phyloP scores from a whole-genome alignment of 2,113 vertebrate species.

The Planiliza haematocheilus region DNA sequence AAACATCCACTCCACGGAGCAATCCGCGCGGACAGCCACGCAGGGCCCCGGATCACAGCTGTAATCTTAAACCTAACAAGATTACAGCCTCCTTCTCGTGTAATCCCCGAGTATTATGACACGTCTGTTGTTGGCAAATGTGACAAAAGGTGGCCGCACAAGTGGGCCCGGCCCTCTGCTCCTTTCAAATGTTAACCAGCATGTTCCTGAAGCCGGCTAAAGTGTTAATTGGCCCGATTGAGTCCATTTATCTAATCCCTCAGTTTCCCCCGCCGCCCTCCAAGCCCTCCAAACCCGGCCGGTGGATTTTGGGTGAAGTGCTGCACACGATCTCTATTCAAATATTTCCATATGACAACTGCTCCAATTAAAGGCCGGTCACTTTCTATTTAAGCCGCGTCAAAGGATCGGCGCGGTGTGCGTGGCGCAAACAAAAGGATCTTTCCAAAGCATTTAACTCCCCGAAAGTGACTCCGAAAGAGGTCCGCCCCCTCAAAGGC shows the following conservation, averaged over 20 bases:
- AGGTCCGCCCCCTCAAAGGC: conserved; percentile 88
- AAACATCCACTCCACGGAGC: conserved; percentile 20
- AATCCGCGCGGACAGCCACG: too few relatives aligned
- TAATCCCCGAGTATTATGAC: conserved; percentile 79
- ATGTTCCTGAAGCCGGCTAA: conserved; percentile 70
- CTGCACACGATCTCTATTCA: conserved; percentile 83
- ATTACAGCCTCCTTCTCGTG: conserved; percentile 67
- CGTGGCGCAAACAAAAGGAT: conserved; percentile 90
- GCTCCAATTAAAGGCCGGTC: conserved; percentile 85
- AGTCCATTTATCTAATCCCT: conserved; percentile 86
- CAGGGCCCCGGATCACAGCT: not conserved
- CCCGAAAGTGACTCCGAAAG: conserved; percentile 73
- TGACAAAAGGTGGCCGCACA: conserved; percentile 60
- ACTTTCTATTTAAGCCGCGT: conserved; percentile 77
- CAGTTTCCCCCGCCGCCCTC: conserved; percentile 64
- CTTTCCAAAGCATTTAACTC: conserved; percentile 85
- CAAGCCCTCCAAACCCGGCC: conserved; percentile 71
- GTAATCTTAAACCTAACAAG: conserved; percentile 63
- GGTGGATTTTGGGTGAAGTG: conserved; percentile 86
- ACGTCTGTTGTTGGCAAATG: conserved; percentile 78
- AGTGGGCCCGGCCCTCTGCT: conserved; percentile 38
- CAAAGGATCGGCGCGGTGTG: conserved; percentile 76
- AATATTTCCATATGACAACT: conserved; percentile 89
- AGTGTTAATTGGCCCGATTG: conserved; percentile 83
- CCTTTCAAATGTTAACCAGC: conserved; percentile 82